Conservation (phyloP, 53 echinoderm and acorn worm genomes). For the Luidia sarsii region DNA sequence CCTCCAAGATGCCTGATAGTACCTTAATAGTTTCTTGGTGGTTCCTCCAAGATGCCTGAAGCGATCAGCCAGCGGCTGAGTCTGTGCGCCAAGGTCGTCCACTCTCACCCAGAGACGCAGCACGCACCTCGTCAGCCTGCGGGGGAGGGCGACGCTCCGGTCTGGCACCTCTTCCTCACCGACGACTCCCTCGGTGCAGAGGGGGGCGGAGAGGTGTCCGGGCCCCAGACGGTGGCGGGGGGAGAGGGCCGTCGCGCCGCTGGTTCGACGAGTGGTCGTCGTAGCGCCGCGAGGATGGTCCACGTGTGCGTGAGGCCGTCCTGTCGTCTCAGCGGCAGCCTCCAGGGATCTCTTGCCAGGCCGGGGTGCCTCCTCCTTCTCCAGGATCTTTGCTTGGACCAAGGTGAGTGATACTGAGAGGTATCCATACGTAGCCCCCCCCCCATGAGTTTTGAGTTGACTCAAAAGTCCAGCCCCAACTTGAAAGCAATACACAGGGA, state of each 20-base stretch:
- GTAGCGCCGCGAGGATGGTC: neutral
- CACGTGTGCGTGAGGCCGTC: conserved; percentile 43
- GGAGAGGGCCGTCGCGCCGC: too few species aligned
- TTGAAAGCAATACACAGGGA: too few species aligned
- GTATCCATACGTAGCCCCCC: too few species aligned
- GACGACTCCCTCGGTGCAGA: conserved; percentile 29
- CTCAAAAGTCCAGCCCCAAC: too few species aligned
- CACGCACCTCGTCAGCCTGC: neutral
- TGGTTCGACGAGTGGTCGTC: neutral
- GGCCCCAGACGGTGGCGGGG: neutral
- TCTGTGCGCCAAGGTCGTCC: conserved; percentile 38
- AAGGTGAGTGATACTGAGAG: conserved; percentile 12
- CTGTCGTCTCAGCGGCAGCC: conserved; percentile 18
- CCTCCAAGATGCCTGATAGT: too few species aligned
- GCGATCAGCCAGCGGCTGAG: conserved; percentile 17
- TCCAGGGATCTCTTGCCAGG: neutral
- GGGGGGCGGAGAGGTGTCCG: neutral
- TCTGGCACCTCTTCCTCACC: conserved; percentile 47
- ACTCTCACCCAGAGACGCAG: conserved; percentile 14
- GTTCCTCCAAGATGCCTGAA: conserved; percentile 17
- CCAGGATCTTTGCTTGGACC: conserved; percentile 48
- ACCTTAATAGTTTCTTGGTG: too few species aligned
- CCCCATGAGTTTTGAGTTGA: too few species aligned
- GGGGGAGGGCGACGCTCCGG: neutral
- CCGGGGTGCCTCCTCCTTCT: conserved; percentile 26